Evolutionary conservation across 2,113 vertebrate genomes (phyloP).

Genomic region (Indicator indicator): DNA sequence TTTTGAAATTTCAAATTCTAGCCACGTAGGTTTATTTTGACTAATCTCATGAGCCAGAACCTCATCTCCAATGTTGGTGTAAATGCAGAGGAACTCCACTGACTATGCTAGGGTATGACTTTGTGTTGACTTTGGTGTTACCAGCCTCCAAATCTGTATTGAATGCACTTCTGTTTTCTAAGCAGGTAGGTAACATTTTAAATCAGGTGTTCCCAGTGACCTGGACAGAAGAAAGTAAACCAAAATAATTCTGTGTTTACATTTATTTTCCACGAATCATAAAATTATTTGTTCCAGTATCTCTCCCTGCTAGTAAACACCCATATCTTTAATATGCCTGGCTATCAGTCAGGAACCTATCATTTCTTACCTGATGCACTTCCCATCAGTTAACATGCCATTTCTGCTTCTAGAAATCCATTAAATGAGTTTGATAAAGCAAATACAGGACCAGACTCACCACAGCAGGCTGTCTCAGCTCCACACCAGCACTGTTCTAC

Average conservation of each 20-base stretch:
- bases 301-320: slow-evolving; percentile 6
- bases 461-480: background rate
- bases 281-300: background rate
- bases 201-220: background rate
- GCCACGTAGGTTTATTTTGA: slow-evolving; percentile 39
- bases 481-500: fast-evolving
- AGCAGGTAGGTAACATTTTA: background rate
- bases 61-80: background rate
- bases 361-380: slow-evolving; percentile 35
- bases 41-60: slow-evolving; percentile 1
- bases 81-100: background rate
- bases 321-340: background rate
- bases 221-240: background rate
- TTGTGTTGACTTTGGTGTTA: background rate
- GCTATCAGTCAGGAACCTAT: slow-evolving; percentile 32
- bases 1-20: slow-evolving; percentile 44
- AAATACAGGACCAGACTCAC: background rate
- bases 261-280: slow-evolving; percentile 28
- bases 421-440: background rate
- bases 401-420: background rate
- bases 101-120: background rate
- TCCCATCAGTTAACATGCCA: slow-evolving; percentile 32
- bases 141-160: background rate
- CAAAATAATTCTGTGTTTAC: background rate
- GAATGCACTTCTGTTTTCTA: background rate